phyloP scores from a whole-genome alignment of 2,888 invertebrate species.

The Drosophila leonis region DNA sequence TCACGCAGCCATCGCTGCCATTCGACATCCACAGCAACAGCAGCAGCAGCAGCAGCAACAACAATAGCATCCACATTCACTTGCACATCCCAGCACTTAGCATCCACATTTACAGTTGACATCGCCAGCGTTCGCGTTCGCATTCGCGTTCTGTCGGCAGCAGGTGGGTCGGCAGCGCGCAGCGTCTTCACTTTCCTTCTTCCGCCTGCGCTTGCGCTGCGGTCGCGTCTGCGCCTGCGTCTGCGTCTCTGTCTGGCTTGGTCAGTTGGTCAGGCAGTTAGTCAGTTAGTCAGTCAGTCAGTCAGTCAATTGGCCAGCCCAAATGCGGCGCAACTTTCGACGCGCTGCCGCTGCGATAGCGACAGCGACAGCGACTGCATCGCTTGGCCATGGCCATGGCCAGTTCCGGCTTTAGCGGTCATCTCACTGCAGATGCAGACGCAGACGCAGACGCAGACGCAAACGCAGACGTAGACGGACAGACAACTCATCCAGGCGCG shows the following conservation, averaged over 20 bases:
- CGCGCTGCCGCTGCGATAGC: slow-evolving; percentile 36
- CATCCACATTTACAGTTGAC: slow-evolving; percentile 51
- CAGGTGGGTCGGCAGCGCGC: slow-evolving; percentile 31
- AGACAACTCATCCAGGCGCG: slow-evolving; percentile 55
- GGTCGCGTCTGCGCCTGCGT: slow-evolving; percentile 6
- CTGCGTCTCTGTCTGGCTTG: slow-evolving; percentile 46
- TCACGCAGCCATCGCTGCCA: slow-evolving; percentile 60
- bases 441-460: slow-evolving; percentile 17
- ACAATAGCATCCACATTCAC: slow-evolving; percentile 26
- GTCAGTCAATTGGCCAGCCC: slow-evolving; percentile 68
- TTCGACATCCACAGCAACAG: slow-evolving; percentile 21
- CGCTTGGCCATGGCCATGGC: slow-evolving; percentile 61
- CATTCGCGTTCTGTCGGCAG: slow-evolving; percentile 26
- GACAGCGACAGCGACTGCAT: slow-evolving; percentile 24
- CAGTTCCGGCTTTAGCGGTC: slow-evolving; percentile 75
- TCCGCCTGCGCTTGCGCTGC: slow-evolving; percentile 64
- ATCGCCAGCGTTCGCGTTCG: slow-evolving; percentile 40
- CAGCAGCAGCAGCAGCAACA: not conserved
- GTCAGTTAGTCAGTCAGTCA: slow-evolving; percentile 39
- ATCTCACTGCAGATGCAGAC: slow-evolving; percentile 26
- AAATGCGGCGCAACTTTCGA: slow-evolving; percentile 79
- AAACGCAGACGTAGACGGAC: slow-evolving; percentile 18
- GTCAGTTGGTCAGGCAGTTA: slow-evolving; percentile 33
- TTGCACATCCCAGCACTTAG: slow-evolving; percentile 43
- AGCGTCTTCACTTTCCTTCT: slow-evolving; percentile 67